phyloP scores from a whole-genome alignment of 2,797 vertebrate genomes.

The Australoheros facetus region DNA sequence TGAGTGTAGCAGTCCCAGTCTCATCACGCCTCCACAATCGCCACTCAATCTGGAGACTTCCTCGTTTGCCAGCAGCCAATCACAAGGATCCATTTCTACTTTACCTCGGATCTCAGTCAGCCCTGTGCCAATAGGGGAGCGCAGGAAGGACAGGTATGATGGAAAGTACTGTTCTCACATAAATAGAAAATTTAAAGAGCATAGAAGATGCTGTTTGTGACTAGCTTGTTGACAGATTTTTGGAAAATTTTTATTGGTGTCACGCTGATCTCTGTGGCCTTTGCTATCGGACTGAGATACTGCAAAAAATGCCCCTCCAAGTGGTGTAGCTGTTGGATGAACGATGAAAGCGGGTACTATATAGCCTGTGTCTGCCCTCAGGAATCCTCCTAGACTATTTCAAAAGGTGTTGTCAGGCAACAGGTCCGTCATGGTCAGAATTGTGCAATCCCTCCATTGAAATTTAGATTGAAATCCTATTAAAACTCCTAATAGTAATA shows the following conservation, averaged over 20 bases:
- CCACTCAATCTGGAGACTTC: constrained; percentile 92
- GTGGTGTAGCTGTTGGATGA: constrained; percentile 9
- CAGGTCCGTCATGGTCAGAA: constrained; percentile 58
- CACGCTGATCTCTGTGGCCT: background rate
- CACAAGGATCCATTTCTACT: constrained; percentile 92
- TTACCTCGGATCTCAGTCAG: constrained; percentile 92
- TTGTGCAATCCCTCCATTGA: constrained; percentile 46
- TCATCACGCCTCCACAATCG: constrained; percentile 94
- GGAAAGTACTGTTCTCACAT: background rate
- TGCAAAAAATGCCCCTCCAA: background rate
- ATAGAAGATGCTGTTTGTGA: background rate
- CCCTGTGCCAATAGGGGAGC: constrained; percentile 87
- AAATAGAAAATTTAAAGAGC: background rate
- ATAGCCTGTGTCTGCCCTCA: constrained; percentile 37
- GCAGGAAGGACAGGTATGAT: constrained; percentile 92
- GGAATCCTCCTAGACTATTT: constrained; percentile 52
- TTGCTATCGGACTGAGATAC: background rate
- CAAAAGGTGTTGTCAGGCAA: constrained; percentile 73
- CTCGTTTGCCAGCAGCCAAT: constrained; percentile 92
- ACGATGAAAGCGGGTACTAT: constrained; percentile 26
- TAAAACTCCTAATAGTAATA: constrained; percentile 21
- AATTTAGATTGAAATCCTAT: constrained; percentile 53
- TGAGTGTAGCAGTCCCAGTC: constrained; percentile 93
- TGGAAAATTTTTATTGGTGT: background rate
- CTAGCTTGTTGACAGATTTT: background rate